Conservation (phyloP, 1,140 invertebrate genomes). For the Drosophila santomea region DNA sequence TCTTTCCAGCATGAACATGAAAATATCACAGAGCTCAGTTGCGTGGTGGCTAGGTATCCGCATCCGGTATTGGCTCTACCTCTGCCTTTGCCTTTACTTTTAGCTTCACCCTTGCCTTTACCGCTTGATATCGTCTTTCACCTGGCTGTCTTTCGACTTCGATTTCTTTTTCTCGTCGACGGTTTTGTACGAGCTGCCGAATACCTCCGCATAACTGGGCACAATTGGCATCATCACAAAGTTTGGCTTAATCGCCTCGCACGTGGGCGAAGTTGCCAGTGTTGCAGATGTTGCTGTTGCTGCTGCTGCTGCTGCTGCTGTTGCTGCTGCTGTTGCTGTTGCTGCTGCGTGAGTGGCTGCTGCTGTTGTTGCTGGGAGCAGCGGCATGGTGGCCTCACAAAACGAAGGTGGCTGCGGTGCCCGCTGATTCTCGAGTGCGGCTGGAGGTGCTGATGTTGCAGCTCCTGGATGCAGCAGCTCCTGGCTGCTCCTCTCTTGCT, state of each 20-base stretch:
- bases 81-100: conserved; percentile 22
- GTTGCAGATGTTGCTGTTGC: conserved; percentile 19
- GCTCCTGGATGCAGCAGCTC: conserved; percentile 21
- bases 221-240: conserved; percentile 64
- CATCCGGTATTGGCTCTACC: conserved; percentile 8
- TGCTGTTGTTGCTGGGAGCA: conserved; percentile 41
- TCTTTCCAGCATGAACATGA: conserved; percentile 40
- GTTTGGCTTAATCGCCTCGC: conserved; percentile 58
- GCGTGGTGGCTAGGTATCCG: conserved; percentile 3
- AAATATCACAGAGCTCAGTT: conserved; percentile 74
- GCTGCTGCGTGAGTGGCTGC: conserved; percentile 13
- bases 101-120: conserved; percentile 7
- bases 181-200: conserved; percentile 61
- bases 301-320: conserved; percentile 31
- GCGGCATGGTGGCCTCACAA: conserved; percentile 59
- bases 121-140: conserved; percentile 55
- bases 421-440: conserved; percentile 7
- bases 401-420: conserved; percentile 35
- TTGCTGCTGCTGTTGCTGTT: background rate
- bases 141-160: conserved; percentile 38
- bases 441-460: conserved; percentile 26
- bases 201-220: conserved; percentile 73
- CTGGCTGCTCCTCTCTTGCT: conserved; percentile 60
- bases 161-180: conserved; percentile 70
- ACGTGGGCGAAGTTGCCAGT: conserved; percentile 50